Evolutionary conservation across 2,888 invertebrate genomes (phyloP).

Genomic region (Biston stratarius): DNA sequence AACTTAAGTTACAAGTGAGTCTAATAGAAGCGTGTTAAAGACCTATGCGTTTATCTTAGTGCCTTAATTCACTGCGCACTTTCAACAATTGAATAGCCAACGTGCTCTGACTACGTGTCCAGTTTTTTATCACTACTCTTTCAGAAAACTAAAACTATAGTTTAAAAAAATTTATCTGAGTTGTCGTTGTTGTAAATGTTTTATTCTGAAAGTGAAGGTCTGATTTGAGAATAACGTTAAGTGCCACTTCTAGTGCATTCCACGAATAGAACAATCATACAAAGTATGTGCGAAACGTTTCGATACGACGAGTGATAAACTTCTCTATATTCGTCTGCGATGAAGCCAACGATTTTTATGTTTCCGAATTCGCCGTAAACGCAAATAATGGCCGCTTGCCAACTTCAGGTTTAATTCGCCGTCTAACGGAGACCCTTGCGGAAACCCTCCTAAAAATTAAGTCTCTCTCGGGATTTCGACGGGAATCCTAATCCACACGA

Average conservation of each 20-base stretch:
- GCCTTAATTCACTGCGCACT: no score
- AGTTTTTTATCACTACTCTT: not conserved
- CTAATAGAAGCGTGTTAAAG: no score
- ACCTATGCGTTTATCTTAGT: no score
- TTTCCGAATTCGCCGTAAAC: conserved; percentile 37
- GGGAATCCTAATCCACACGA: conserved; percentile 11
- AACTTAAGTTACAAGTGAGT: no score
- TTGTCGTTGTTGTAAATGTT: not conserved
- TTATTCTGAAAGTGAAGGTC: not conserved
- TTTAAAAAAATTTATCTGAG: not conserved
- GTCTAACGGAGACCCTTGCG: conserved; percentile 12
- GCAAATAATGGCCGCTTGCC: conserved; percentile 38
- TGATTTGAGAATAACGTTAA: not conserved
- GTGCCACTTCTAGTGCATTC: not conserved
- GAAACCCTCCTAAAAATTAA: conserved; percentile 22
- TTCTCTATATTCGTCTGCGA: conserved; percentile 39
- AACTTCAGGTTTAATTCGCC: conserved; percentile 31
- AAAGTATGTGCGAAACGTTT: conserved; percentile 30
- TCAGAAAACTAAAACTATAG: not conserved
- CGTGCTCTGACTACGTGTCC: not conserved
- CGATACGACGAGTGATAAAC: conserved; percentile 40
- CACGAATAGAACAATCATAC: conserved; percentile 10
- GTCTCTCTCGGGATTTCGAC: conserved; percentile 19
- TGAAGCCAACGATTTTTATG: conserved; percentile 36
- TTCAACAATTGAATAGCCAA: no score